Base-by-base conservation (phyloP, 1,140 invertebrate species). In the Halesus radiatus region DNA sequence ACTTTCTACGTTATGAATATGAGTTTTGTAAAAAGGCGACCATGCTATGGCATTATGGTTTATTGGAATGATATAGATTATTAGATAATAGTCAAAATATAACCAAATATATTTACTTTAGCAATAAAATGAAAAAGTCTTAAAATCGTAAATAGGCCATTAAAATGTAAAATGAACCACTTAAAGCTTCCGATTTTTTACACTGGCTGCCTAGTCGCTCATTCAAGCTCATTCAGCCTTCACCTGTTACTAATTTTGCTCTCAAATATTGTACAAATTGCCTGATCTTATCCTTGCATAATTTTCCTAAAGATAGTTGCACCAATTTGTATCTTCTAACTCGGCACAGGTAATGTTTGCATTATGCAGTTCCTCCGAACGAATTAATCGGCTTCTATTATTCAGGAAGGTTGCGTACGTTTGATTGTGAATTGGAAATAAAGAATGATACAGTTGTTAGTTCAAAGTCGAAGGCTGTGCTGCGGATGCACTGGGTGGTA, bases 341-440 rank as follows among this genome's bases (percentile, higher is more conserved):
- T 45, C 37, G 23, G 45, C 37, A 26, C 60, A 52, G 76, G 53
- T 68, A 79, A 79, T 79, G 52, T 60, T 22, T 72, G 77, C 29
- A 78, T 58, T 54, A 50, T 56, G 23, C 66, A 68, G 68, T 70
- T 60, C 37, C 53, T n/a, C 29, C 60, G 23, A 72, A 72, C 53
- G 53, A 72, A 72, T 79, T 72, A 70, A 70, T n/a, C 66, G 16
- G 22, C 72, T 26, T 8, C 26, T 70, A 66, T 79, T 73, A 73
- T 58, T 68, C 72, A 58, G 68, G 22, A 66, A 70, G 76, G 50
- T 64, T 76, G 68, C 72, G 56, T 75, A 45, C 72, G 50, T 76
- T 76, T 78, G 76, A 78, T 78, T 66, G 76, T 56, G 76, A 53
- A 78, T 78, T 56, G 45, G 29, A 77, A 66, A 53, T 66, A 66